These are phyloP conservation scores for Heliconius ethilla DNA, from an alignment of 2,888 invertebrate genomes.

Conservation along the genomic window DNA sequence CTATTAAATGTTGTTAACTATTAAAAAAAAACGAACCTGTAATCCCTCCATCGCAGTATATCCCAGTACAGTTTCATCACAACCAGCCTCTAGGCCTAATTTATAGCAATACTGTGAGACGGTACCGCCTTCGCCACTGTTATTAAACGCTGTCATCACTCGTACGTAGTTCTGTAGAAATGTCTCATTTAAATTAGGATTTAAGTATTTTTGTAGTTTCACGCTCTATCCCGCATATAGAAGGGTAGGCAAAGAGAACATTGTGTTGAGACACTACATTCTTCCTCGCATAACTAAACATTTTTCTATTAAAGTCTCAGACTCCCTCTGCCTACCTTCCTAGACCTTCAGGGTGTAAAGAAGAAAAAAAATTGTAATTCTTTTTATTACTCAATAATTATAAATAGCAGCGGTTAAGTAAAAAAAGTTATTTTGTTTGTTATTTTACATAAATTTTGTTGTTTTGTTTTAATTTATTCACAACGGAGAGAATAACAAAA, in stretches of 20 bases:
- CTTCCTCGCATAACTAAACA: too few species aligned
- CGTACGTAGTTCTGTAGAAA: slow-evolving; percentile 78
- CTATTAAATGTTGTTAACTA: too few species aligned
- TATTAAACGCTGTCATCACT: slow-evolving; percentile 65
- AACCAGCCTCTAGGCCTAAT: slow-evolving; percentile 70
- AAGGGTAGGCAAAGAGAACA: neutral
- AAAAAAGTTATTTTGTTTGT: too few species aligned
- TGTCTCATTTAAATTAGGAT: neutral
- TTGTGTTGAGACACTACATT: neutral
- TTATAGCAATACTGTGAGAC: slow-evolving; percentile 76
- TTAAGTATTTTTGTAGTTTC: neutral
- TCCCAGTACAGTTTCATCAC: slow-evolving; percentile 72
- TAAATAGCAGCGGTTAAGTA: too few species aligned
- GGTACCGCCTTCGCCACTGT: slow-evolving; percentile 58
- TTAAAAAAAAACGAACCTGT: slow-evolving; percentile 53
- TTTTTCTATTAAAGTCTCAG: too few species aligned
- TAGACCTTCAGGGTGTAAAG: too few species aligned
- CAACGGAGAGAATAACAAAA: too few species aligned
- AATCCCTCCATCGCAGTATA: slow-evolving; percentile 80
- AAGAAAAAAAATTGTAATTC: too few species aligned
- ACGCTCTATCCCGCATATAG: neutral
- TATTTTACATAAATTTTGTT: too few species aligned
- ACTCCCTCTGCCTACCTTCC: too few species aligned
- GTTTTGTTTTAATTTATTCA: too few species aligned
- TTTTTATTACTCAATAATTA: too few species aligned